A percentile compares a stretch with the other conserved stretches of the same genome.
These are phyloP conservation scores for Phortica okadai DNA, from an alignment of 2,888 invertebrate species.

Conservation along the genomic window DNA sequence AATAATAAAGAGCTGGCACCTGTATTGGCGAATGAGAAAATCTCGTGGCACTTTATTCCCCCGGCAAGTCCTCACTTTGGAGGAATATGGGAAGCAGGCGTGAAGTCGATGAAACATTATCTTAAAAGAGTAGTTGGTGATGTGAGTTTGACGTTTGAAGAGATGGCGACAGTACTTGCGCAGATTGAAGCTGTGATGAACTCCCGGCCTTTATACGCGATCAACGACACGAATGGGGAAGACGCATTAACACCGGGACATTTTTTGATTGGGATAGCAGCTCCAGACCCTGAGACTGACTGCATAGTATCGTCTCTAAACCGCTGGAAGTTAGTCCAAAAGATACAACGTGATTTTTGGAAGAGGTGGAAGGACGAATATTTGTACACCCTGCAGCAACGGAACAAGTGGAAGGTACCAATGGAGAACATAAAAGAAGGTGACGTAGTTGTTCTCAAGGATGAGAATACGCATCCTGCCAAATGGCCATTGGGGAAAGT, in stretches of 20 bases:
- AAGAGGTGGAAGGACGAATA: neutral
- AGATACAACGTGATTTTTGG: neutral
- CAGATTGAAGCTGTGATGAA: conserved; percentile 4
- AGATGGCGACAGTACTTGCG: neutral
- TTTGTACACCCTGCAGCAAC: neutral
- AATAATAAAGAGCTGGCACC: too few species aligned
- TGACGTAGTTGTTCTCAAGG: too few species aligned
- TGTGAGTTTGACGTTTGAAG: too few species aligned
- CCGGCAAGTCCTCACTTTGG: too few species aligned
- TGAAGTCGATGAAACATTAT: too few species aligned
- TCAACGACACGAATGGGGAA: neutral
- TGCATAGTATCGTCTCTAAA: neutral
- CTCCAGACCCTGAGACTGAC: neutral
- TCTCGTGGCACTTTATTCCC: neutral
- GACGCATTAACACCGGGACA: conserved; percentile 7
- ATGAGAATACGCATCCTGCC: neutral
- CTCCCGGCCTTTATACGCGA: neutral
- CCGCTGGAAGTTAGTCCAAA: neutral
- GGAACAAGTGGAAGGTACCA: neutral
- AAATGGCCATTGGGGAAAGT: too few species aligned
- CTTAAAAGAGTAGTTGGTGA: too few species aligned
- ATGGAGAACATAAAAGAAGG: too few species aligned
- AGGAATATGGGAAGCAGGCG: too few species aligned
- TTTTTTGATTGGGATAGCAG: conserved; percentile 1
- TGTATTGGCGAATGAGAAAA: neutral